phyloP scores from a whole-genome alignment of 2,888 invertebrate species.

The Platerodrilus igneus region DNA sequence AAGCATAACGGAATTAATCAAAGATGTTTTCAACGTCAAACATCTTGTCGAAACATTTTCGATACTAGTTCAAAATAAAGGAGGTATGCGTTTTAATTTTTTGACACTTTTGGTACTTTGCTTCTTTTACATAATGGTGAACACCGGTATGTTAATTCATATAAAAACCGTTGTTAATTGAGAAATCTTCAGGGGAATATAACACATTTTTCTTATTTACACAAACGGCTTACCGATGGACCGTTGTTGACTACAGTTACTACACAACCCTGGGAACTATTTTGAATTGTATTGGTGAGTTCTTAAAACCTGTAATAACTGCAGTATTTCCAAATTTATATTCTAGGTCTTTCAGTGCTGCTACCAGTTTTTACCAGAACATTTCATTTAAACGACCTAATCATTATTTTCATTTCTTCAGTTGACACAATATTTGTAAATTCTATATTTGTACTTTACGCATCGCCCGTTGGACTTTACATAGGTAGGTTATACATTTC shows the following conservation, averaged over 20 bases:
- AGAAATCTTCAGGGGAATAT: conserved; percentile 57
- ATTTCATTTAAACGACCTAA: conserved; percentile 42
- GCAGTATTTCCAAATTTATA: too few relatives aligned
- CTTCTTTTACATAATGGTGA: conserved; percentile 28
- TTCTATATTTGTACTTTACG: conserved; percentile 43
- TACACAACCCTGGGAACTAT: conserved; percentile 56
- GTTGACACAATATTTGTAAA: conserved; percentile 45
- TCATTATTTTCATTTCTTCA: conserved; percentile 43
- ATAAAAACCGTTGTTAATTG: too few relatives aligned
- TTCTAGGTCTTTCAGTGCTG: conserved; percentile 21
- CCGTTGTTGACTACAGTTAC: conserved; percentile 56
- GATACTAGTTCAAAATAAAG: conserved; percentile 33
- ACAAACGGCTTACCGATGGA: conserved; percentile 56
- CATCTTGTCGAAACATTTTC: conserved; percentile 41
- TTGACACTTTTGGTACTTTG: conserved; percentile 31
- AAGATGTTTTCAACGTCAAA: conserved; percentile 40
- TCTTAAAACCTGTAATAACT: too few relatives aligned
- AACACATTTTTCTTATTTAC: conserved; percentile 57
- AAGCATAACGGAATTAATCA: conserved; percentile 28
- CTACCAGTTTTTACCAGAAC: conserved; percentile 39
- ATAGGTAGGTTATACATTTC: conserved; percentile 44
- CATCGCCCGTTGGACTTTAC: conserved; percentile 39
- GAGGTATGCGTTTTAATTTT: conserved; percentile 35
- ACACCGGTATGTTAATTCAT: conserved; percentile 33
- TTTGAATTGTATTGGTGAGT: conserved; percentile 55